Base-by-base conservation (phyloP, 1,140 invertebrate species). In the Heliconius hewitsoni region DNA sequence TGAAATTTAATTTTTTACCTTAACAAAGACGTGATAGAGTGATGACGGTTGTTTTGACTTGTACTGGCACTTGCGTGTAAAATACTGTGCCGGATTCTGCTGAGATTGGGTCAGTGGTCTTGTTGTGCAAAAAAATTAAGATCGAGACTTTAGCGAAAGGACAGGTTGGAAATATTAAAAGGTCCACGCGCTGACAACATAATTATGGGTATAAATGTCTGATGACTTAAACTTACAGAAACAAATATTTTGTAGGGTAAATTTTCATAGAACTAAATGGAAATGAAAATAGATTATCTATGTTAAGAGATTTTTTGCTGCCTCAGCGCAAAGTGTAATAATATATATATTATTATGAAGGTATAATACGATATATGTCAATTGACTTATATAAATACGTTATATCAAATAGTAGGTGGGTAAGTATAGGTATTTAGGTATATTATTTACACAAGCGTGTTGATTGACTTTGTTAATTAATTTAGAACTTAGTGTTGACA, bases 11-110 rank as follows among this genome's bases (percentile, higher is more conserved):
- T 87, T 86, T 86, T 81, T 81, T 81, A 82, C 83, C 71, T 71
- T 46, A 77, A 82, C 74, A 84, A 80, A 84, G 82, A 84, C 74
- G 87, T 86, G 85, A 85, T 83, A 82, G 85, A 89, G 90, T 92
- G 92, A 92, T 87, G 92, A 94, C 92, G 89, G 90, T 90, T 93
- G 91, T 94, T 94, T 86, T 94, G 91, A 94, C 92, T 90, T 85
- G 83, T 82, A 84, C 85, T 88, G 92, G 91, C 91, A 88, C 84
- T 91, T 90, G 90, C 89, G 89, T 90, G 91, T 85, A 84, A 83
- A 82, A 80, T 80, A 81, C 71, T 79, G 42, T 34, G 76, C 75
- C 75, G 39, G 55, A 37, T 42, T 71, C 55, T 55, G 52, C 57
- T 27, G 74, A 74, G 71, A 74, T 77, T 77, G 71, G 70, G 74